These are phyloP conservation scores for Microctenopoma steveboyesi DNA, from an alignment of 2,797 vertebrate species.

Conservation along the genomic window DNA sequence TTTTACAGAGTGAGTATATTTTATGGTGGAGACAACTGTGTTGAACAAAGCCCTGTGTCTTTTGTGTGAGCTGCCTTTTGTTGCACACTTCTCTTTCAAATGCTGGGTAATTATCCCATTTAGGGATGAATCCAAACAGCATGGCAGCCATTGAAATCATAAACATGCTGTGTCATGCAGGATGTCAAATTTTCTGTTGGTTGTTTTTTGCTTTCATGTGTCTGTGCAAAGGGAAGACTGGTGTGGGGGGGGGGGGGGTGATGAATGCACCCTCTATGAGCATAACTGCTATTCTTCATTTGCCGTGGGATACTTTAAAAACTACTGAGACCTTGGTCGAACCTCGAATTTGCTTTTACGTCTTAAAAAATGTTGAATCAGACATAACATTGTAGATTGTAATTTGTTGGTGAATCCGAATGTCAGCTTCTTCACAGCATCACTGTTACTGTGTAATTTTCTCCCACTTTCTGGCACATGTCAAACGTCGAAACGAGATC, in stretches of 20 bases:
- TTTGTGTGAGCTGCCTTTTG: constrained; percentile 45
- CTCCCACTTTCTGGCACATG: constrained; percentile 9
- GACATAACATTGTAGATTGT: not conserved
- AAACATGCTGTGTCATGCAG: constrained; percentile 44
- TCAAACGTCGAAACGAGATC: constrained; percentile 27
- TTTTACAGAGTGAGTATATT: constrained; percentile 24
- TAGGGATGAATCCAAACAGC: constrained; percentile 57
- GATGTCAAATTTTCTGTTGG: constrained; percentile 41
- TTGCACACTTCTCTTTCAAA: constrained; percentile 40
- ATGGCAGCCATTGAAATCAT: constrained; percentile 52
- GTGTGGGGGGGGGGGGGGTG: constrained; percentile 2
- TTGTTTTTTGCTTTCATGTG: constrained; percentile 30
- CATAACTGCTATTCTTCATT: constrained; percentile 18
- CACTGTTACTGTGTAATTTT: constrained; percentile 15
- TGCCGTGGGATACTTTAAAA: constrained; percentile 3
- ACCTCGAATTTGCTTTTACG: not conserved
- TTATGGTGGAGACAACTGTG: constrained; percentile 24
- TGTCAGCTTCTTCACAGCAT: not conserved
- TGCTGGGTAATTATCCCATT: constrained; percentile 65
- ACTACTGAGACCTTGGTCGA: constrained; percentile 6
- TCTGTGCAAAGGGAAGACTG: constrained; percentile 14
- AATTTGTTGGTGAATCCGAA: not conserved
- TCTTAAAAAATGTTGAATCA: not conserved
- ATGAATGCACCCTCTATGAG: constrained; percentile 27
- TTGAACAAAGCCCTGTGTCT: constrained; percentile 23